Evolutionary conservation across 2,888 invertebrate species (phyloP).

Genomic region (Idaea biselata): DNA sequence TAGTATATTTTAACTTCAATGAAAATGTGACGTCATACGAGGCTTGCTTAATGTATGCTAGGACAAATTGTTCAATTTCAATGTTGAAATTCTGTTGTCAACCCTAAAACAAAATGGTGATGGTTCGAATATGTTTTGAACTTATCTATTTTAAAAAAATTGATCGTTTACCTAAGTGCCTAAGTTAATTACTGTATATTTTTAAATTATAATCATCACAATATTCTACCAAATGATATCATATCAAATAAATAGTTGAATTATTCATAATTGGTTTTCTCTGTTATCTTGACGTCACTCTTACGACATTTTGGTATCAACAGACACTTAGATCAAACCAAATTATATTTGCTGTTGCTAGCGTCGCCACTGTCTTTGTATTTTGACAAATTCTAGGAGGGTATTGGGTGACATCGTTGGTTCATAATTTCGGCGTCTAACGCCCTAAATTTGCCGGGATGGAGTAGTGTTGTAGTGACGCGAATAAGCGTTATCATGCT

Average conservation of each 20-base stretch:
- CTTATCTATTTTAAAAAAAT: not conserved
- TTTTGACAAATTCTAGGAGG: not conserved
- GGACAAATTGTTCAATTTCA: no score
- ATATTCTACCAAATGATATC: not conserved
- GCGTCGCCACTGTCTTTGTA: not conserved
- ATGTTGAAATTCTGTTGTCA: no score
- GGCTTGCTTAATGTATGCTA: no score
- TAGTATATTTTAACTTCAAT: no score
- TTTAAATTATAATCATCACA: not conserved
- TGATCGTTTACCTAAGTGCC: not conserved
- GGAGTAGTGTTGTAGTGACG: slow-evolving; percentile 6
- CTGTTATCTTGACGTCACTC: not conserved
- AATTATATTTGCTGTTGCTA: not conserved
- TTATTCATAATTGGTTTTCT: not conserved
- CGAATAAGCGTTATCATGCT: slow-evolving; percentile 25
- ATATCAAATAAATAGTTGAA: slow-evolving; percentile 1
- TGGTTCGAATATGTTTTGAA: not conserved
- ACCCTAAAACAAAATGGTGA: not conserved
- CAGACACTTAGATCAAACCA: not conserved
- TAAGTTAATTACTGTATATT: not conserved
- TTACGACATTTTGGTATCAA: not conserved
- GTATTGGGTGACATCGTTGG: not conserved
- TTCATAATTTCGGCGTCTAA: not conserved
- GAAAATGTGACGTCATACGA: no score
- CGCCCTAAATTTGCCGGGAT: not conserved